Base-by-base conservation (phyloP, 2,113 vertebrate species). In the Brachyistius frenatus region DNA sequence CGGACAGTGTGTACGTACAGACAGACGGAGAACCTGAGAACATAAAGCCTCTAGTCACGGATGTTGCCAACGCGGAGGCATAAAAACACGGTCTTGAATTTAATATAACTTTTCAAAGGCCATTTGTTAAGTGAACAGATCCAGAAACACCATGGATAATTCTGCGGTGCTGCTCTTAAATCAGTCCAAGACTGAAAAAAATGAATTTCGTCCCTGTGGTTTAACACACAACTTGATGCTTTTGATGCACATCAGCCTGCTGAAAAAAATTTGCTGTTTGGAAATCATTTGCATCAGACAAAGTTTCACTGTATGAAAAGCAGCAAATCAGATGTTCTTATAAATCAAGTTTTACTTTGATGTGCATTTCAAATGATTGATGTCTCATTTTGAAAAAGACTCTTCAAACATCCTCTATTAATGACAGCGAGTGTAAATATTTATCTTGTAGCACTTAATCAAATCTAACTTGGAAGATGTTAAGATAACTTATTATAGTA, bases 231-330 rank as follows among this genome's bases (percentile, higher is more conserved):
- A 70, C 77, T 72, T 39, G 49, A 62, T 44, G 76, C 81, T 83
- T 83, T 88, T 78, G 64, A 83, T 80, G 74, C 78, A 64, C 37
- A 1, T 54, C 68, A 53, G 46, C 57, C 66, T 37, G 52, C 58
- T 78, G 82, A 66, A 86, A 90, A 89, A 80, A 86, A 79, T 37
- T 47, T 37, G 23, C 2, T n/a, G 73, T 80, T 68, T 81, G 49
- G 41, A 68, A 83, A 72, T 61, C 31, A 23, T 33, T 46, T 15
- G 73, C 66, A 47, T 73, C 64, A 58, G 36, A 81, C 76, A 78
- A 75, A 80, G 68, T 55, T 11, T 63, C 15, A 64, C 36, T 73
- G 63, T 88, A 32, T 62, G 50, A 65, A 67, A 69, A 53, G 36
- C 60, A 61, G 62, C 32, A 49, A 60, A 81, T 87, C 84, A 81